Evolutionary conservation across 2,888 invertebrate genomes (phyloP).

Genomic region (Limnephilus marmoratus): DNA sequence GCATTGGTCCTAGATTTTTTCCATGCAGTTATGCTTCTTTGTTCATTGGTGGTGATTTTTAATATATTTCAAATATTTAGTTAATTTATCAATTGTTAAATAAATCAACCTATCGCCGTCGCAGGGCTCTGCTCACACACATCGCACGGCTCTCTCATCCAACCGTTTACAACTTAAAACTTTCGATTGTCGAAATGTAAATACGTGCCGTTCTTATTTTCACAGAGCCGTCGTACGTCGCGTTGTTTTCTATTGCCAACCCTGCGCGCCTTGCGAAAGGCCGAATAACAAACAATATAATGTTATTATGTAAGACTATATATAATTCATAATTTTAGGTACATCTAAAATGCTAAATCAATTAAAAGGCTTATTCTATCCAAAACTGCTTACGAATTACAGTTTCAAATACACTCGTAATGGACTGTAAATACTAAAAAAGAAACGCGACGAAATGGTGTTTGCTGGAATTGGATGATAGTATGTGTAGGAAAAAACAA

Average conservation of each 20-base stretch:
- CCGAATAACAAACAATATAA: background rate
- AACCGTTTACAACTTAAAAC: conserved; percentile 62
- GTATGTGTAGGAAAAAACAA: no score
- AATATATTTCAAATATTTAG: background rate
- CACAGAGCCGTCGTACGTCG: conserved; percentile 7
- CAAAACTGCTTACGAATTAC: no score
- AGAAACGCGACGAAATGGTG: no score
- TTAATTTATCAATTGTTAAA: background rate
- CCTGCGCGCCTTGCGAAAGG: background rate
- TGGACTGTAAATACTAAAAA: no score
- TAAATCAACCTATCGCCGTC: conserved; percentile 32
- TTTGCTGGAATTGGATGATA: no score
- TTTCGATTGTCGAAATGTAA: conserved; percentile 61
- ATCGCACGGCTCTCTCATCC: conserved; percentile 56
- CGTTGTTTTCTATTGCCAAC: conserved; percentile 36
- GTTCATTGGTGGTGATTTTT: background rate
- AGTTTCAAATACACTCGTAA: no score
- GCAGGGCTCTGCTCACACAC: conserved; percentile 52
- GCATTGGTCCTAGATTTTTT: no score
- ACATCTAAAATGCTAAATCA: background rate
- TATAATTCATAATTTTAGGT: background rate
- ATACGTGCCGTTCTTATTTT: conserved; percentile 59
- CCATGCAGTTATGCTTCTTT: background rate
- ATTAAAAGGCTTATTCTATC: background rate
- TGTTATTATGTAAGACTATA: background rate